Percentiles rank a stretch among this genome's conserved stretches.
phyloP scores from a whole-genome alignment of 1,140 invertebrate species.

The Wasmannia auropunctata region DNA sequence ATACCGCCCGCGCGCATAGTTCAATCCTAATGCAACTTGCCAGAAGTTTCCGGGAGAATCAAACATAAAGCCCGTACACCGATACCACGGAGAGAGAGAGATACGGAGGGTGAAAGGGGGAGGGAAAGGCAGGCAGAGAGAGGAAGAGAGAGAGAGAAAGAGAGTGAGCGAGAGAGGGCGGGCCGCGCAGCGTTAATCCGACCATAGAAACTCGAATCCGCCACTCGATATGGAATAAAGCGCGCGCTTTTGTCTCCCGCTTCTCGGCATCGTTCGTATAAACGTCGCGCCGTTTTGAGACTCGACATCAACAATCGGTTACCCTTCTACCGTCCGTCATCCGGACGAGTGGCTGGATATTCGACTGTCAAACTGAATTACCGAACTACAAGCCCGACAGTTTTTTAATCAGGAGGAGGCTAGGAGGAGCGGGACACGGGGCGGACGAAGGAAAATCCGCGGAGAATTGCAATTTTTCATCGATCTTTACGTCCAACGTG shows the following conservation, averaged over 20 bases:
- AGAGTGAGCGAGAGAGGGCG: background rate
- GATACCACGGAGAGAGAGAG: slow-evolving; percentile 11
- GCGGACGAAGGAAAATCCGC: slow-evolving; percentile 1
- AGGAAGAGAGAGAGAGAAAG: background rate
- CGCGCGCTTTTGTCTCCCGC: slow-evolving; percentile 53
- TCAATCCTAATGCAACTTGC: slow-evolving; percentile 55
- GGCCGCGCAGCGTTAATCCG: slow-evolving; percentile 49
- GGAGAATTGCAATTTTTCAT: background rate
- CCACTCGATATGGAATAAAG: slow-evolving; percentile 59
- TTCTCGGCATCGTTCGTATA: slow-evolving; percentile 47
- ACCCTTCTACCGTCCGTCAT: slow-evolving; percentile 41
- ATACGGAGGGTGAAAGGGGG: background rate
- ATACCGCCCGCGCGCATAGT: slow-evolving; percentile 52
- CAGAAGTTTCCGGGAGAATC: slow-evolving; percentile 53
- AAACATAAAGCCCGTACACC: slow-evolving; percentile 54
- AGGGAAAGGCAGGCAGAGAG: background rate
- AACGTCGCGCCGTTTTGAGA: slow-evolving; percentile 54
- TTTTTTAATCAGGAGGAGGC: slow-evolving; percentile 46
- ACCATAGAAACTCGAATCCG: slow-evolving; percentile 61
- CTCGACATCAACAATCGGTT: slow-evolving; percentile 49
- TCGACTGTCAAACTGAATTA: slow-evolving; percentile 43
- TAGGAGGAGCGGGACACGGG: background rate
- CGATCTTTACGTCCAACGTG: background rate
- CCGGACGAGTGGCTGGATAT: slow-evolving; percentile 33
- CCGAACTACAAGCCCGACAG: background rate